Conservation (phyloP, 1,140 invertebrate genomes). For the Saccostrea cuccullata region DNA sequence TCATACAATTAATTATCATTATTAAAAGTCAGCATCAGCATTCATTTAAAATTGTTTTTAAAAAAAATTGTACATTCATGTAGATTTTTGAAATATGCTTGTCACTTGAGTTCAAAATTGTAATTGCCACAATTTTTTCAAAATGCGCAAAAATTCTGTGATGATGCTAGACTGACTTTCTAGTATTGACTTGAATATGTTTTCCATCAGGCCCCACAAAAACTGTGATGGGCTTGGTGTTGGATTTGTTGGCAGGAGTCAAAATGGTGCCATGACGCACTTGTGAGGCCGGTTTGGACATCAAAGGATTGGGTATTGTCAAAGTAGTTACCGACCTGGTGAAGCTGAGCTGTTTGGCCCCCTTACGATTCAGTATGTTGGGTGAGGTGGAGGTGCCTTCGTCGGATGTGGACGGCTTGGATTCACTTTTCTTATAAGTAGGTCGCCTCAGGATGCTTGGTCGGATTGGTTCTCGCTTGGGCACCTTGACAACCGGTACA, state of each 20-base stretch:
- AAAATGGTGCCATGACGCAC: conserved; percentile 28
- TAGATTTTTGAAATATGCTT: neutral
- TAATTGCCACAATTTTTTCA: neutral
- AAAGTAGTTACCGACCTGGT: conserved; percentile 57
- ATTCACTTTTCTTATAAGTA: conserved; percentile 84
- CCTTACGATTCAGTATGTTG: conserved; percentile 43
- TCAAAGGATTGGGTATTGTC: conserved; percentile 56
- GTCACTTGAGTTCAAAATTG: neutral
- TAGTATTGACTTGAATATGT: conserved; percentile 12
- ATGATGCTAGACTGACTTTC: conserved; percentile 5
- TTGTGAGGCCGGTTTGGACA: conserved; percentile 36
- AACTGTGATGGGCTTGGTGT: conserved; percentile 25
- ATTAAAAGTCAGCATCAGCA: neutral
- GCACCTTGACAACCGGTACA: neutral
- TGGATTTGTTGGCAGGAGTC: conserved; percentile 25
- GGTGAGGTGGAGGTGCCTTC: conserved; percentile 30
- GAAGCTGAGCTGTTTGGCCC: conserved; percentile 23
- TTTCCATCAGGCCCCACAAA: conserved; percentile 27
- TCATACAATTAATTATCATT: neutral
- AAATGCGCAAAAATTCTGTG: too few species aligned
- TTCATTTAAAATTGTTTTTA: neutral
- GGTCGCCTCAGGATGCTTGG: conserved; percentile 75
- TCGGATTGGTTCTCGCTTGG: conserved; percentile 43
- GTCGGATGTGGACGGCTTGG: conserved; percentile 41
- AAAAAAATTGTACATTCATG: neutral